Percentiles rank a stretch among this genome's conserved stretches.
Conservation (phyloP, 2,888 invertebrate species). For the Drosophila fungiperda region DNA sequence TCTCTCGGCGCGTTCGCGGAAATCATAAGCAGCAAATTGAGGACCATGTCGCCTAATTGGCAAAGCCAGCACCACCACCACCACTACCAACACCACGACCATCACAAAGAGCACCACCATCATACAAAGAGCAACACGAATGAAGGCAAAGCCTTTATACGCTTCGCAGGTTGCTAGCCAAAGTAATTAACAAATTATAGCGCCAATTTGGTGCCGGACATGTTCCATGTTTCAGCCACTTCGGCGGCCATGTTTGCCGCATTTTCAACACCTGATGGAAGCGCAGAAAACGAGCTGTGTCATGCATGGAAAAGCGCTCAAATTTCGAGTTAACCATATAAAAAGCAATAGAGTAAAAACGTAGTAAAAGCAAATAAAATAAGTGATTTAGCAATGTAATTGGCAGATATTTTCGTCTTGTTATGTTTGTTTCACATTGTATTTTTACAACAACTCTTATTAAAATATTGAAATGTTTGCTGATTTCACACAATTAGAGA, state of each 20-base stretch:
- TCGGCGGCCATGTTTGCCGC: constrained; percentile 61
- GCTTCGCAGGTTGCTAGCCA: constrained; percentile 18
- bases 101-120: neutral
- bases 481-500: constrained; percentile 17
- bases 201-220: constrained; percentile 51
- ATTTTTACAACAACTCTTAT: neutral
- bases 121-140: constrained; percentile 3
- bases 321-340: constrained; percentile 21
- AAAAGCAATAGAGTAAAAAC: neutral
- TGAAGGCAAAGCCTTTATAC: constrained; percentile 8
- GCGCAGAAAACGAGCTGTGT: constrained; percentile 38
- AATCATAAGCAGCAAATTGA: constrained; percentile 78
- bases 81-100: neutral
- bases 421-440: neutral
- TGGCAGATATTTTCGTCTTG: neutral
- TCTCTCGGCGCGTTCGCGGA: constrained; percentile 61
- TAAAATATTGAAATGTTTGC: neutral
- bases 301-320: constrained; percentile 67
- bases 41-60: constrained; percentile 74
- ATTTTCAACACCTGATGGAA: constrained; percentile 55
- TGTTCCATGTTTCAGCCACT: constrained; percentile 53
- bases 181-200: constrained; percentile 62
- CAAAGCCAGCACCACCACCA: constrained; percentile 31
- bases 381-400: constrained; percentile 20
- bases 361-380: constrained; percentile 10